Conservation (phyloP, 2,113 vertebrate genomes). For the Dasyornis broadbenti region DNA sequence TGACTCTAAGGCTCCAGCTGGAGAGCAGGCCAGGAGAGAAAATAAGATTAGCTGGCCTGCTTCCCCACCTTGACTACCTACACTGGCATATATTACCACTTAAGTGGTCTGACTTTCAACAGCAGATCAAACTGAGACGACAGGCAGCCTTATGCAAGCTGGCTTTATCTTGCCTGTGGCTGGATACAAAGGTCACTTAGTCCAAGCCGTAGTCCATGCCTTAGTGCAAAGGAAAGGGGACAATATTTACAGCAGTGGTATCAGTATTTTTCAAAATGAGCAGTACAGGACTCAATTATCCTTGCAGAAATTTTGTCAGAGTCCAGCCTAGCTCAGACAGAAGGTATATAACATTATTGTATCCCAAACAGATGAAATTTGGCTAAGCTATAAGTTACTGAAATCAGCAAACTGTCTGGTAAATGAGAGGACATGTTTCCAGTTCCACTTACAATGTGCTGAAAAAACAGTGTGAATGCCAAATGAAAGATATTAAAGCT, state of each 20-base stretch:
- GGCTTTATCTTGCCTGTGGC: background rate
- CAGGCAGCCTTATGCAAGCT: background rate
- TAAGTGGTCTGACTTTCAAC: background rate
- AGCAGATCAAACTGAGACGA: background rate
- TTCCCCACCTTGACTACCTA: background rate
- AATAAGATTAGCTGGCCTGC: background rate
- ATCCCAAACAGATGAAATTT: background rate
- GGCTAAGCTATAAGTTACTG: background rate
- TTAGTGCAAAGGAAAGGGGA: background rate
- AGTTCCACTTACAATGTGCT: background rate
- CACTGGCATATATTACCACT: background rate
- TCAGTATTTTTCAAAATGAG: background rate
- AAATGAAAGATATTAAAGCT: background rate
- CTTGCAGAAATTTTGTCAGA: background rate
- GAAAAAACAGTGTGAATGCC: background rate
- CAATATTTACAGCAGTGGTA: background rate
- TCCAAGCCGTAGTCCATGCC: background rate
- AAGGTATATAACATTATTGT: background rate
- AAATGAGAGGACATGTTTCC: background rate
- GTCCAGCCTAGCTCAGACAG: background rate
- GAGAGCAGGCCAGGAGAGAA: background rate
- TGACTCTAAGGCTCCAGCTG: background rate
- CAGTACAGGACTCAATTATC: background rate
- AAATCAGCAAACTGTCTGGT: background rate
- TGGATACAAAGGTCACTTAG: background rate